A percentile compares a stretch with the other conserved stretches of the same genome.
phyloP scores from a whole-genome alignment of 1,140 invertebrate species.

The Bilobella aurantiaca region DNA sequence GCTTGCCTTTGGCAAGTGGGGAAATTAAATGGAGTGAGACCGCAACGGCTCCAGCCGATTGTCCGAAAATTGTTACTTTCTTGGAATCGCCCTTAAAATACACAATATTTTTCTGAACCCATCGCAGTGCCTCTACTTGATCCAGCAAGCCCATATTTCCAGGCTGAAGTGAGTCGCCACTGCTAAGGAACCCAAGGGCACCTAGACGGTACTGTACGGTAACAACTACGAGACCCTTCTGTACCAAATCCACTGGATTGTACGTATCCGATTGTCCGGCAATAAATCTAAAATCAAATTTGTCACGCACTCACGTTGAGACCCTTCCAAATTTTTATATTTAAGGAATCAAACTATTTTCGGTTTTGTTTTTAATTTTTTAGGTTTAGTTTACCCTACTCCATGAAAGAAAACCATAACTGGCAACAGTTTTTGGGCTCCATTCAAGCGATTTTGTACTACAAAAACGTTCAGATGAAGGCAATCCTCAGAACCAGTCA shows the following conservation, averaged over 20 bases:
- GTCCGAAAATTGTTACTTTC: slow-evolving; percentile 42
- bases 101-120: slow-evolving; percentile 41
- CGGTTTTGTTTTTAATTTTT: background rate
- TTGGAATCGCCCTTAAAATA: slow-evolving; percentile 42
- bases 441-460: background rate
- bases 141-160: slow-evolving; percentile 43
- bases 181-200: slow-evolving; percentile 22
- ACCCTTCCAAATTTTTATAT: background rate
- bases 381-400: slow-evolving; percentile 5
- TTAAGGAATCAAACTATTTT: background rate
- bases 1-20: slow-evolving; percentile 48
- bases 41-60: slow-evolving; percentile 56
- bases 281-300: slow-evolving; percentile 7
- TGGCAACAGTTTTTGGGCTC: background rate
- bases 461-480: slow-evolving; percentile 26
- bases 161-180: slow-evolving; percentile 24
- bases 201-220: slow-evolving; percentile 30
- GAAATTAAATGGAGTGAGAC: slow-evolving; percentile 84
- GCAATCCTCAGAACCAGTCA: slow-evolving; percentile 31
- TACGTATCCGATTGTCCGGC: slow-evolving; percentile 27
- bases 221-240: slow-evolving; percentile 30
- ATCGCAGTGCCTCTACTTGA: slow-evolving; percentile 42
- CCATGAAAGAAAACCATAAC: slow-evolving; percentile 25
- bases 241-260: slow-evolving; percentile 28
- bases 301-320: background rate